phyloP scores from a whole-genome alignment of 2,888 invertebrate species.

The Brachylomia viminalis region DNA sequence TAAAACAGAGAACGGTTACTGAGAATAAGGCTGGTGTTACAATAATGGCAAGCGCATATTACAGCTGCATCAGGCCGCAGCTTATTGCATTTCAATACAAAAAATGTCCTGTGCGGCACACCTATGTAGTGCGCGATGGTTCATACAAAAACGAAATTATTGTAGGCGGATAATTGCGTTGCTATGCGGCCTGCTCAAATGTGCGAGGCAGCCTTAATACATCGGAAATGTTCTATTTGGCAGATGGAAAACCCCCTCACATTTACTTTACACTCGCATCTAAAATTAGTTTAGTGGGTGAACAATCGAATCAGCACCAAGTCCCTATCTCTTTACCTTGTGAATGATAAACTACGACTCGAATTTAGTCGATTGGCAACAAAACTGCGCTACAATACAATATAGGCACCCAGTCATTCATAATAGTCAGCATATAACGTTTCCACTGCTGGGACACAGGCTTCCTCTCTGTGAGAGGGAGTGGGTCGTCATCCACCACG shows the following conservation, averaged over 20 bases:
- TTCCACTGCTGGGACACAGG: no score
- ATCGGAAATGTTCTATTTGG: not conserved
- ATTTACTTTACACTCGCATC: no score
- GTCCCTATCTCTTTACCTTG: no score
- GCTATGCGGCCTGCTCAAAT: not conserved
- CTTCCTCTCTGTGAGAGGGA: no score
- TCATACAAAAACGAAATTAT: not conserved
- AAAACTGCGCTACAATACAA: not conserved
- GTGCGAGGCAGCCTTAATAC: not conserved
- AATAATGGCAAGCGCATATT: not conserved
- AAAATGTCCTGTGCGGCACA: no score
- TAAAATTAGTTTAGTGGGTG: not conserved
- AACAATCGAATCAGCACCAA: not conserved
- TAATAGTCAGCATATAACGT: no score
- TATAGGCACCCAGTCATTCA: not conserved
- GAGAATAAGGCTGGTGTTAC: not conserved
- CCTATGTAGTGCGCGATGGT: not conserved
- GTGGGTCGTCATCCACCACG: no score
- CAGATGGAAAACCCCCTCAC: not conserved
- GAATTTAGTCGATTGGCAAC: not conserved
- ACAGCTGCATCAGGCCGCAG: not conserved
- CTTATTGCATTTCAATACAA: not conserved
- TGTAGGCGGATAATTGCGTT: not conserved
- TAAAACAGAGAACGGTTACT: slow-evolving; percentile 62
- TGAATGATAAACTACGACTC: not conserved